Evolutionary conservation across 1,140 invertebrate genomes (phyloP), one percentile per base, ranked within the genome.

Genomic region (Drosophila oshimai): DNA sequence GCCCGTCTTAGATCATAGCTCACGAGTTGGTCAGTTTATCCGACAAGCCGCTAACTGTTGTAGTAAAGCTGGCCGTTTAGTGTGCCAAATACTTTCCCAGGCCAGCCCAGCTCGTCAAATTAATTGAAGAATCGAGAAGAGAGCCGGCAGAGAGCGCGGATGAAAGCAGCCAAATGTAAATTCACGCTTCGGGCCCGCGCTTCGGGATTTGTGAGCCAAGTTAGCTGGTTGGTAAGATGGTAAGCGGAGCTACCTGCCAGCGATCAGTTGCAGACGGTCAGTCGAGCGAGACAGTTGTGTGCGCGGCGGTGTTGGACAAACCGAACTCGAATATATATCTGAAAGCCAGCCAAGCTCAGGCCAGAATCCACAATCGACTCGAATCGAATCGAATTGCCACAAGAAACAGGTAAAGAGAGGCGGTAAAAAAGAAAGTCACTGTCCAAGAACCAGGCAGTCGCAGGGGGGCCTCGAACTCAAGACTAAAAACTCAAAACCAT

Each of bases 201-300:
- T 72, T 58, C 58, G 54, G 22, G n/a, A 31, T 39, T 41, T 2
- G 24, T 12, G 7, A 31, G 55, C 55, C 49, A 36, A 15, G 58
- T 34, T 42, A 50, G 53, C 22, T 57, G 37, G 15, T 36, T 67
- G 81, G 78, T 68, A 39, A 37, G 89, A 67, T 90, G 89, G 89
- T 90, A 87, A 90, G 84, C 81, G 50, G 81, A 87, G 84, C 69
- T 60, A 60, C 36, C 45, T 76, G 55, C 64, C 74, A 69, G 49
- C 67, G 89, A 90, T 90, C 89, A 90, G 89, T 90, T 89, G 84
- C 80, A 90, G 84, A 90, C 89, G 78, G 78, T 87, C 70, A 84
- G 84, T 90, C 89, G 89, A 83, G 80, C 89, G 74, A 86, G 84
- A 83, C 80, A 90, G 89, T 90, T 90, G 89, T 72, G 89, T 87